Evolutionary conservation across 1,140 invertebrate genomes (phyloP).

Genomic region (Euborellia annulipes): DNA sequence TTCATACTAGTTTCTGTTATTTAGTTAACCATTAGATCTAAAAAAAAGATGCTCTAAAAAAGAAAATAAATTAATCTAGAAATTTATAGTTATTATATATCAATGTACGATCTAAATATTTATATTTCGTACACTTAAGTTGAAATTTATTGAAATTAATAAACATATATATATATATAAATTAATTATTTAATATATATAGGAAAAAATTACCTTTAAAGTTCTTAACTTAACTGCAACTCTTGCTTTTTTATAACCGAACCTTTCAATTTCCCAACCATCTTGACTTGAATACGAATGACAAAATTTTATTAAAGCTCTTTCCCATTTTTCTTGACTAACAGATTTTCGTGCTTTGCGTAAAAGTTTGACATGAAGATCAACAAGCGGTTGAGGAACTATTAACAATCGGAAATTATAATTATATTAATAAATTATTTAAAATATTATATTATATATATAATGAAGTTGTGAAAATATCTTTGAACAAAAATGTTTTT

Average conservation of each 20-base stretch:
- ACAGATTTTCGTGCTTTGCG: conserved; percentile 74
- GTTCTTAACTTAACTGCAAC: conserved; percentile 73
- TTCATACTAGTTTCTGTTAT: no score
- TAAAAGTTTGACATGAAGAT: conserved; percentile 78
- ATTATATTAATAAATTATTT: conserved; percentile 8
- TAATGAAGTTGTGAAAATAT: no score
- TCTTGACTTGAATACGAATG: conserved; percentile 77
- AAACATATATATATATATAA: no score
- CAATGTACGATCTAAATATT: no score
- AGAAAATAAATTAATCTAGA: no score
- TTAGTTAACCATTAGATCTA: no score
- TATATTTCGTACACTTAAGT: no score
- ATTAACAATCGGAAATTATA: conserved; percentile 29
- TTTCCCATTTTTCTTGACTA: conserved; percentile 78
- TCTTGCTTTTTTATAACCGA: conserved; percentile 87
- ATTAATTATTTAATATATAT: background rate
- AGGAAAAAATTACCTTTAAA: conserved; percentile 53
- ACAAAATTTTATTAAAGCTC: conserved; percentile 76
- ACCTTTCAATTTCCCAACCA: conserved; percentile 90
- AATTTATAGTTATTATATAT: no score
- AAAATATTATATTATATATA: no score
- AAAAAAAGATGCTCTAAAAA: no score
- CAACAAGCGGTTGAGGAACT: conserved; percentile 64
- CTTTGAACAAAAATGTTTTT: no score
- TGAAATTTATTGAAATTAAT: background rate